A percentile compares a stretch with the other conserved stretches of the same genome.
phyloP scores from a whole-genome alignment of 2,888 invertebrate genomes.

The Nephrotoma appendiculata region DNA sequence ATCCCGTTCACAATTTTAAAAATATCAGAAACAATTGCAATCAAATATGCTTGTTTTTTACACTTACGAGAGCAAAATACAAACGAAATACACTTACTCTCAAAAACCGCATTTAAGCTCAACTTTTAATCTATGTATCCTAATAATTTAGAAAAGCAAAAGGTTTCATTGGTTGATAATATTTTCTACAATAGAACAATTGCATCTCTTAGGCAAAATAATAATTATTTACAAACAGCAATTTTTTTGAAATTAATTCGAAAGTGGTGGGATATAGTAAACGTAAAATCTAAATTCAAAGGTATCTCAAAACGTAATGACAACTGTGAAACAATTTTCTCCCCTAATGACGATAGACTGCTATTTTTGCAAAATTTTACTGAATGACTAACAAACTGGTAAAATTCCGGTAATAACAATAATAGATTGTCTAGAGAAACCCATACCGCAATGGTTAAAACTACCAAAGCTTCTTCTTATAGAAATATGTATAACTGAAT shows the following conservation, averaged over 20 bases:
- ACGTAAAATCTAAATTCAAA: too few relatives aligned
- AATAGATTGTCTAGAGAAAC: accelerated
- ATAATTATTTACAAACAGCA: neutral
- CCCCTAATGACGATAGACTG: too few relatives aligned
- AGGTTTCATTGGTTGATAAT: neutral
- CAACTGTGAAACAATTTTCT: too few relatives aligned
- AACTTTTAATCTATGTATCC: neutral
- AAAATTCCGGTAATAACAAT: too few relatives aligned
- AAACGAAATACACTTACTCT: neutral
- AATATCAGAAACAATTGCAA: neutral
- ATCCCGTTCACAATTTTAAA: too few relatives aligned
- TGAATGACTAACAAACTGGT: too few relatives aligned
- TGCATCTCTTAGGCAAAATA: neutral
- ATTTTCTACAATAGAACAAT: neutral
- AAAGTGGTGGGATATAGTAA: neutral
- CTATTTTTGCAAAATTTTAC: too few relatives aligned
- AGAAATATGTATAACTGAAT: too few relatives aligned
- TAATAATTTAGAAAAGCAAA: too few relatives aligned
- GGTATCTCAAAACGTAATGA: too few relatives aligned
- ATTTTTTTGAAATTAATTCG: neutral
- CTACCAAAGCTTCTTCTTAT: too few relatives aligned
- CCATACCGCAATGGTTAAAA: too few relatives aligned
- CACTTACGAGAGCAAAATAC: neutral
- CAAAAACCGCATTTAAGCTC: neutral
- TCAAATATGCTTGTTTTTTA: neutral